These are phyloP conservation scores for Folsomia candida DNA, from an alignment of 2,888 invertebrate genomes.

Conservation along the genomic window DNA sequence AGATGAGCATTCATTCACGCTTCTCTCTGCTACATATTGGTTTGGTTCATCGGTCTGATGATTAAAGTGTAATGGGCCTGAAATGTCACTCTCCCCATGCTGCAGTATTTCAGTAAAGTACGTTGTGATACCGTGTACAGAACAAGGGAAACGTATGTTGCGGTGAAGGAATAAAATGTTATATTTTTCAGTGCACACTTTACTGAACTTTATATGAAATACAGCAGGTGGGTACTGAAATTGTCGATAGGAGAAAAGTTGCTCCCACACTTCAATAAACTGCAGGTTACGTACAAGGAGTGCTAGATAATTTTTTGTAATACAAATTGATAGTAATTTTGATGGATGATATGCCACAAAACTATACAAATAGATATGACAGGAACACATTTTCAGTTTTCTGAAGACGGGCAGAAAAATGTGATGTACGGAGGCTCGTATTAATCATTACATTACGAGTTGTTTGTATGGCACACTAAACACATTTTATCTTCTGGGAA, in stretches of 20 bases:
- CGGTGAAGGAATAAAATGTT: no score
- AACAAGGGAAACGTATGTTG: no score
- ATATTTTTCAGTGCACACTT: no score
- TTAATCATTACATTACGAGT: no score
- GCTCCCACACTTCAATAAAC: background rate
- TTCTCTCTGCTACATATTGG: background rate
- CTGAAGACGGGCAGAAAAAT: no score
- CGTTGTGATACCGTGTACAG: no score
- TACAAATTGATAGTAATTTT: slow-evolving; percentile 13
- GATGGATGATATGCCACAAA: slow-evolving; percentile 30
- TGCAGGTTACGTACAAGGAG: background rate
- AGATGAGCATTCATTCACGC: slow-evolving; percentile 1
- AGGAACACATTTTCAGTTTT: background rate
- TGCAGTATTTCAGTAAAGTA: no score
- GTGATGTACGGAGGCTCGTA: no score
- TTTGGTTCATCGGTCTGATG: background rate
- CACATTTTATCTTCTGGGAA: no score
- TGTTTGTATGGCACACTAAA: no score
- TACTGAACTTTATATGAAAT: no score
- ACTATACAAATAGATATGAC: slow-evolving; percentile 29
- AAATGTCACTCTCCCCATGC: background rate
- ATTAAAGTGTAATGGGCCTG: background rate
- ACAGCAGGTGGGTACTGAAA: no score
- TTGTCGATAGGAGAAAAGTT: background rate
- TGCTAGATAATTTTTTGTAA: background rate